Conservation (phyloP, 2,113 vertebrate genomes). For the Oreotrochilus melanogaster region DNA sequence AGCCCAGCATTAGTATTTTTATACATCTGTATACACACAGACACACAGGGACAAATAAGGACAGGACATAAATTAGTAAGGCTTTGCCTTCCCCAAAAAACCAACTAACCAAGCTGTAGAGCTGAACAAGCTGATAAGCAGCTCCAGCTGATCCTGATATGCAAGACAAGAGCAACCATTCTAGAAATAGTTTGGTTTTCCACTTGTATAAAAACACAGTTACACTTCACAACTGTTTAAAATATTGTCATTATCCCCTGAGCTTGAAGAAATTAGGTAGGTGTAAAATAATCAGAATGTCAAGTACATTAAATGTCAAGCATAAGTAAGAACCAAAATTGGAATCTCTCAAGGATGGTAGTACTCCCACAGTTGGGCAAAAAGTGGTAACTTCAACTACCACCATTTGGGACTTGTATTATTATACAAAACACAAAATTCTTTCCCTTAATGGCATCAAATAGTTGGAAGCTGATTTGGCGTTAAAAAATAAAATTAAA, state of each 20-base stretch:
- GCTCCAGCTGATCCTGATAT: neutral
- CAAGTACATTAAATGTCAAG: conserved; percentile 66
- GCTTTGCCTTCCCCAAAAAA: neutral
- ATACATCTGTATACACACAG: neutral
- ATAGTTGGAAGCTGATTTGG: neutral
- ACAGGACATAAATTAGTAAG: neutral
- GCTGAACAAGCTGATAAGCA: neutral
- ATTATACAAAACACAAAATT: neutral
- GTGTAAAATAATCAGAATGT: conserved; percentile 66
- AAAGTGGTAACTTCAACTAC: conserved; percentile 30
- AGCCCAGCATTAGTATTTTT: neutral
- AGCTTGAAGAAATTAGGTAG: conserved; percentile 60
- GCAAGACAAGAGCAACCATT: rapidly evolving
- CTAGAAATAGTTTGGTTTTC: neutral
- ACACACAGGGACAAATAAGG: neutral
- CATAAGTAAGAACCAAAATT: conserved; percentile 63
- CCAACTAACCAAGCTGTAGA: neutral
- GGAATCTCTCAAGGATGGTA: conserved; percentile 44
- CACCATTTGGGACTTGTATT: conserved; percentile 18
- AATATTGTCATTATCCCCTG: conserved; percentile 54
- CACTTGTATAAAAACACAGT: neutral
- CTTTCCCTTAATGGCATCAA: neutral
- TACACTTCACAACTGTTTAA: conserved; percentile 42
- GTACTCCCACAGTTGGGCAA: conserved; percentile 56
- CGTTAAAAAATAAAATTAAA: neutral